Evolutionary conservation across 2,888 invertebrate genomes (phyloP).

Genomic region (Calameuta idolon): DNA sequence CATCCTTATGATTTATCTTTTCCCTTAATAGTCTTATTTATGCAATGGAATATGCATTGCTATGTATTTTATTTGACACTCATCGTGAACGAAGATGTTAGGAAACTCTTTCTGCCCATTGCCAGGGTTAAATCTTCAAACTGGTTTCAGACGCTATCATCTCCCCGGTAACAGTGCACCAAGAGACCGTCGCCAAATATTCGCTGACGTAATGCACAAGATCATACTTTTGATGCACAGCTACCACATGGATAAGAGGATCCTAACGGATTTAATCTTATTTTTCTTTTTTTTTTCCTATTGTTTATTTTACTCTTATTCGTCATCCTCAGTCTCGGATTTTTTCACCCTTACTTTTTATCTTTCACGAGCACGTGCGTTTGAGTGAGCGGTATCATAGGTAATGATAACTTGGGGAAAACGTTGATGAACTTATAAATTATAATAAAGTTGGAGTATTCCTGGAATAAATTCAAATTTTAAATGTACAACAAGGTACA

Average conservation of each 20-base stretch:
- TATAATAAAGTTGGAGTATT: no score
- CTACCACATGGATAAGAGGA: not conserved
- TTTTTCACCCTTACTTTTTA: not conserved
- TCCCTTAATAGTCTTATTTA: not conserved
- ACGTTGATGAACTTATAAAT: no score
- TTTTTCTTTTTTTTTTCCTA: not conserved
- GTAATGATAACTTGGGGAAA: no score
- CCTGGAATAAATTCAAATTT: not conserved
- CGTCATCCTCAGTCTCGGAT: not conserved
- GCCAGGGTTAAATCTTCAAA: not conserved
- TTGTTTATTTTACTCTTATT: not conserved
- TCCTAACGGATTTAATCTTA: not conserved
- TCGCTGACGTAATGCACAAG: conserved; percentile 30
- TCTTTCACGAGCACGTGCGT: no score
- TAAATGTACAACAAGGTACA: not conserved
- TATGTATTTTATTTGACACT: not conserved
- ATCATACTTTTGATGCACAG: conserved; percentile 13
- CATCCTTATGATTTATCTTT: not conserved
- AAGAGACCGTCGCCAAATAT: conserved; percentile 25
- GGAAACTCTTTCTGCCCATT: not conserved
- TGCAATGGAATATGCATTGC: not conserved
- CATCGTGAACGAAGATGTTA: not conserved
- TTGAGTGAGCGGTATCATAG: no score
- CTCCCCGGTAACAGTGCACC: not conserved
- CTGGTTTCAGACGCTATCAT: not conserved